A percentile compares a stretch with the other conserved stretches of the same genome.
Evolutionary conservation across 2,797 vertebrate species (phyloP).

Genomic region (Danio choprae): DNA sequence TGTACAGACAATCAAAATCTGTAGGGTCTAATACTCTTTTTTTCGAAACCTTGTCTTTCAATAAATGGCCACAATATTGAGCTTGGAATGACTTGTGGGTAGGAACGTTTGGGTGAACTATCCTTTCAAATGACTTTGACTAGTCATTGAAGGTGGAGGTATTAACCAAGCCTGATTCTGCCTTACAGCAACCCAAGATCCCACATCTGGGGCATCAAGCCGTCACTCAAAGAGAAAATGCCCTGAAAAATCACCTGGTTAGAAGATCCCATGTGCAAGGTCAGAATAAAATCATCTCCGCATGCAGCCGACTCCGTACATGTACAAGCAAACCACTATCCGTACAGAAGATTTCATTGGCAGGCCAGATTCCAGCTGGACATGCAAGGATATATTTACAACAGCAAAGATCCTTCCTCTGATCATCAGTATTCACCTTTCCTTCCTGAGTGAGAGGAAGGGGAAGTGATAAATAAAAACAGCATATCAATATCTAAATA

Average conservation of each 20-base stretch:
- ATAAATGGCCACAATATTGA: too few relatives aligned
- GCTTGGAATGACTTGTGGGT: background rate
- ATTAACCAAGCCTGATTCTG: conserved; percentile 32
- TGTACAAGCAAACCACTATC: conserved; percentile 82
- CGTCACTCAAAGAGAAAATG: conserved; percentile 53
- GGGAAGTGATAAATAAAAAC: conserved; percentile 56
- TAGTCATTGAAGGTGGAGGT: conserved; percentile 17
- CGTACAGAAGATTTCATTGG: conserved; percentile 83
- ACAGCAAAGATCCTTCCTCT: conserved; percentile 57
- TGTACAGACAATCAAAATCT: background rate
- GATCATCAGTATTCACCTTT: conserved; percentile 35
- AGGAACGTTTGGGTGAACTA: background rate
- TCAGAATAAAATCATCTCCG: conserved; percentile 66
- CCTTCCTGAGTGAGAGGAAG: conserved; percentile 78
- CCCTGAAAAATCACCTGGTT: conserved; percentile 59
- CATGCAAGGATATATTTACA: conserved; percentile 88
- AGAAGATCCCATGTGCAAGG: conserved; percentile 47
- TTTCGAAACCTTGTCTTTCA: too few relatives aligned
- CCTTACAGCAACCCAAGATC: conserved; percentile 37
- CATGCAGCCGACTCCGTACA: conserved; percentile 92
- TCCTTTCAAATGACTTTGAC: background rate
- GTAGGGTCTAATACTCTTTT: background rate
- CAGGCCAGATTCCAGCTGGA: conserved; percentile 93
- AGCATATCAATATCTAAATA: conserved; percentile 43
- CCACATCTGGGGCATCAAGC: conserved; percentile 36